Base-by-base conservation (phyloP, 2,797 vertebrate genomes). In the Myripristis murdjan region DNA sequence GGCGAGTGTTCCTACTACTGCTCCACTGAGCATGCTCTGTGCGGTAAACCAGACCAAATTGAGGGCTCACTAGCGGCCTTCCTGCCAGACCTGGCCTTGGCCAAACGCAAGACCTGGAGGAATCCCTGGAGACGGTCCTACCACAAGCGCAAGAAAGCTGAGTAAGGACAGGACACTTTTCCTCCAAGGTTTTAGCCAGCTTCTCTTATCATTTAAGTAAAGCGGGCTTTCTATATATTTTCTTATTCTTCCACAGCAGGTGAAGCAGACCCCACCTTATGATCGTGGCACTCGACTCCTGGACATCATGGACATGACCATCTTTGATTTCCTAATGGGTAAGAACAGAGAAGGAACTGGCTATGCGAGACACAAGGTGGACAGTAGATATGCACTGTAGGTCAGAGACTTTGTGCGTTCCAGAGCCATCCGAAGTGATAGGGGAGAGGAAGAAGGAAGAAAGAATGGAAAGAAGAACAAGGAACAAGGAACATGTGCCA, bases 311-410 rank as follows among this genome's bases (percentile, higher is more conserved):
- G 98, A 99, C 92, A 99, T 99, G 97, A 98, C 97, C 66, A 89
- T 99, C 66, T 99, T 99, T 84, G 98, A 99, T 92, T 99, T 99
- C 91, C 95, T 99, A 75, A 99, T 99, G 97, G 98, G 98, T 99
- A 88, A 28, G 93, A 26, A 47, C 33, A 33, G 48, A 47, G 33
- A 75, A 35, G 0, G 23, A 2, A 1, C 33, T 35, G 8, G 33
- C 33, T 9, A 9, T 35, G 1, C 33, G 33, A 35, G 33, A 35
- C 6, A 35, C 33, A 35, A 33, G 75, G 33, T 9, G 2, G 33
- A 35, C 6, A 35, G 33, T 7, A 35, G 33, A 8, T 35, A 35
- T 35, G 33, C 33, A n/a, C 8, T 35, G 8, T 35, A 2, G 33
- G 7, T 35, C 33, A 8, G 8, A 35, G 33, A 35, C 7, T 33